Conservation (phyloP, 2,888 invertebrate genomes). For the Drosophila nigritarsus region DNA sequence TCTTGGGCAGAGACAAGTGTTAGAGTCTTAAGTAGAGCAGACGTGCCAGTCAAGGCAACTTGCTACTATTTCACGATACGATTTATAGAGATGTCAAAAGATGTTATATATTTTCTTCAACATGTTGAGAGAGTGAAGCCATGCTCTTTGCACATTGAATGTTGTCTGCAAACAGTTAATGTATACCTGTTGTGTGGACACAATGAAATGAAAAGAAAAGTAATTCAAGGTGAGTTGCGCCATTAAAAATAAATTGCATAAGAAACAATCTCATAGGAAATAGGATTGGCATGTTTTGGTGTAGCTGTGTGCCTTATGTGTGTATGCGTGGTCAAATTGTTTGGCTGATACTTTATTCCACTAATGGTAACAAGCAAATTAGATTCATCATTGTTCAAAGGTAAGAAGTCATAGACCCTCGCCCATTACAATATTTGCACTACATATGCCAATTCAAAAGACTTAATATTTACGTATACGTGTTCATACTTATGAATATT, state of each 20-base stretch:
- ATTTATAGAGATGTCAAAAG: constrained; percentile 58
- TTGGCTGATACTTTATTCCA: background rate
- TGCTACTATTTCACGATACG: constrained; percentile 35
- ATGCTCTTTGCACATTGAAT: constrained; percentile 55
- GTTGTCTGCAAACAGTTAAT: constrained; percentile 27
- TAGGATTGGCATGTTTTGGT: constrained; percentile 9
- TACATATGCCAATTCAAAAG: constrained; percentile 8
- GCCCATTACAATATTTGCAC: constrained; percentile 17
- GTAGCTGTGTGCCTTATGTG: background rate
- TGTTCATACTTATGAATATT: constrained; percentile 38
- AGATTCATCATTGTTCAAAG: constrained; percentile 26
- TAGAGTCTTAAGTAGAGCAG: constrained; percentile 71
- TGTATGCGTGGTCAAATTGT: background rate
- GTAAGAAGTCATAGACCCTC: constrained; percentile 37
- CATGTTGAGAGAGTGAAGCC: constrained; percentile 31
- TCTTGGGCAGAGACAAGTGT: constrained; percentile 51
- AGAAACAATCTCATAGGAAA: constrained; percentile 12
- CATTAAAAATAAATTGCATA: constrained; percentile 33
- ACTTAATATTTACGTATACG: constrained; percentile 2
- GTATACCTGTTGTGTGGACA: constrained; percentile 18
- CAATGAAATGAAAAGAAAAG: constrained; percentile 41
- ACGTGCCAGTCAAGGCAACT: constrained; percentile 48
- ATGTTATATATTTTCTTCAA: constrained; percentile 44
- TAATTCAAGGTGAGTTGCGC: constrained; percentile 69
- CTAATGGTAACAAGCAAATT: constrained; percentile 4